Conservation (phyloP, 2,888 invertebrate genomes). For the Rosalia funebris region DNA sequence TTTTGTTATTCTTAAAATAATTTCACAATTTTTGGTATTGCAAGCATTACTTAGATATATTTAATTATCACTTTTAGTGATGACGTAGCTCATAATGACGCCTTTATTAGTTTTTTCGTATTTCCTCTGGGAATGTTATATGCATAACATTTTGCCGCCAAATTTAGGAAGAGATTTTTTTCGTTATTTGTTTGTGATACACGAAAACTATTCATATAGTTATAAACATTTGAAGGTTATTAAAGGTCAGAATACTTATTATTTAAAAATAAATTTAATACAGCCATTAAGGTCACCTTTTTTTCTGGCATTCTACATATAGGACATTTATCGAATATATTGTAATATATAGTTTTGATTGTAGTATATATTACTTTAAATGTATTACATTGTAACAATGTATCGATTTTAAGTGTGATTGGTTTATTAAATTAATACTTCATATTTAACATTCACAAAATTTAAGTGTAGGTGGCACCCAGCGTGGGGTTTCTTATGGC, state of each 20-base stretch:
- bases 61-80: slow-evolving; percentile 59
- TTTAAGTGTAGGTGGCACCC: neutral
- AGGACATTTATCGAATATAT: neutral
- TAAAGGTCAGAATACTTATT: slow-evolving; percentile 35
- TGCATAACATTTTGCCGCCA: slow-evolving; percentile 60
- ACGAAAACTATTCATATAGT: neutral
- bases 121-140: slow-evolving; percentile 44
- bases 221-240: slow-evolving; percentile 33
- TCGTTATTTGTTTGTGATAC: neutral
- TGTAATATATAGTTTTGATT: neutral
- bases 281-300: neutral
- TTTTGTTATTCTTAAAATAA: slow-evolving; percentile 43
- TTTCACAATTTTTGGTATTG: slow-evolving; percentile 29
- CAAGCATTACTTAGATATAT: slow-evolving; percentile 38
- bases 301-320: neutral
- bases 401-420: too few relatives aligned
- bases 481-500: neutral
- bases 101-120: slow-evolving; percentile 56
- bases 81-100: slow-evolving; percentile 61
- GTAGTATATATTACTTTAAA: neutral
- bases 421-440: too few relatives aligned
- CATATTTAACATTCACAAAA: neutral
- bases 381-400: too few relatives aligned
- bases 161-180: slow-evolving; percentile 25
- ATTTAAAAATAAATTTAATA: slow-evolving; percentile 21